Evolutionary conservation across 2,113 vertebrate genomes (phyloP).

Genomic region (Nothobranchius kuhntae): DNA sequence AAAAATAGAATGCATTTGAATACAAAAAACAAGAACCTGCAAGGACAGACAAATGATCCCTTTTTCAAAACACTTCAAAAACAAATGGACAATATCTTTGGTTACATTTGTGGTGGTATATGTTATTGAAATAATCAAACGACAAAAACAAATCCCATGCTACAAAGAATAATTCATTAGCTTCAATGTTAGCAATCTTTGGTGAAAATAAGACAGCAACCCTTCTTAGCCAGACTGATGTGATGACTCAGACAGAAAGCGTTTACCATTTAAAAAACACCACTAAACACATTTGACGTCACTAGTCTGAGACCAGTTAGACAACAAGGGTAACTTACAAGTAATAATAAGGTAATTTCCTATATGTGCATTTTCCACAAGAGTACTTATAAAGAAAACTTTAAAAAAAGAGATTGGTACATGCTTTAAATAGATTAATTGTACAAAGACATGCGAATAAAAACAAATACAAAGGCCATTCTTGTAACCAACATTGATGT

Average conservation of each 20-base stretch:
- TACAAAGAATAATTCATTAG: conserved; percentile 31
- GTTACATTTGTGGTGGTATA: conserved; percentile 69
- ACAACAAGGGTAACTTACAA: conserved; percentile 24
- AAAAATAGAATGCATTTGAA: conserved; percentile 84
- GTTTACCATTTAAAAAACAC: conserved; percentile 18
- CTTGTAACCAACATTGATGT: conserved; percentile 51
- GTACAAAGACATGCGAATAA: conserved; percentile 51
- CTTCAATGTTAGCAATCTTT: conserved; percentile 55
- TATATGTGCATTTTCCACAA: conserved; percentile 24
- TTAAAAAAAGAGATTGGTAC: conserved; percentile 61
- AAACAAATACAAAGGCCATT: conserved; percentile 37
- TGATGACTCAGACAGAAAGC: neutral
- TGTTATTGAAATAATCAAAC: conserved; percentile 31
- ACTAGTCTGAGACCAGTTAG: conserved; percentile 21
- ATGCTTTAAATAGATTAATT: conserved; percentile 76
- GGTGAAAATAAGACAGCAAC: conserved; percentile 33
- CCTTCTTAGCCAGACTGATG: neutral
- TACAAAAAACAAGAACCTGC: conserved; percentile 69
- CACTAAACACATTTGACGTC: neutral
- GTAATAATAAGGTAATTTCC: conserved; percentile 51
- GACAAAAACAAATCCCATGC: conserved; percentile 2
- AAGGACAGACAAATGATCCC: conserved; percentile 65
- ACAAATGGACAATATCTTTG: conserved; percentile 75
- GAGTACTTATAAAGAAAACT: conserved; percentile 21
- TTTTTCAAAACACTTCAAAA: conserved; percentile 54